Percentiles rank a stretch among this genome's conserved stretches.
Conservation (phyloP, 1,140 invertebrate genomes). For the Drosophila insularis region DNA sequence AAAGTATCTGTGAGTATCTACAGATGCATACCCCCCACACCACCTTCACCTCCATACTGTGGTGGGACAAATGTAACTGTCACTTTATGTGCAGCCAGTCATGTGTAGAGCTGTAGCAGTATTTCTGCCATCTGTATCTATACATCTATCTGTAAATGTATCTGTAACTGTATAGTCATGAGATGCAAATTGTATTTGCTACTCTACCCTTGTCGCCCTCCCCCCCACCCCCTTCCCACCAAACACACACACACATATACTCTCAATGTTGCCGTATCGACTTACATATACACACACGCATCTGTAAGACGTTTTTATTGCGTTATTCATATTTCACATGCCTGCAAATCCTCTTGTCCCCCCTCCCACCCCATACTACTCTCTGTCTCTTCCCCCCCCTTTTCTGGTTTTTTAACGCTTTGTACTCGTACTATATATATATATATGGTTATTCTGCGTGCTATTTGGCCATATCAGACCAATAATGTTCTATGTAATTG, state of each 20-base stretch:
- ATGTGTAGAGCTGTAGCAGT: conserved; percentile 28
- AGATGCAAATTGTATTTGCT: conserved; percentile 46
- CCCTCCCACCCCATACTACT: no score
- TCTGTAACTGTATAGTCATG: conserved; percentile 7
- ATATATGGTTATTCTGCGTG: conserved; percentile 9
- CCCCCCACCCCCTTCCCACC: no score
- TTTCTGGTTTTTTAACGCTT: neutral
- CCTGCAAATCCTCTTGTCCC: neutral
- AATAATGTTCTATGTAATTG: conserved; percentile 4
- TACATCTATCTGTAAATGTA: conserved; percentile 6
- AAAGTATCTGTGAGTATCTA: conserved; percentile 57
- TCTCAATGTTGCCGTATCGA: conserved; percentile 11
- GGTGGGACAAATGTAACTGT: conserved; percentile 58
- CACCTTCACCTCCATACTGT: conserved; percentile 4
- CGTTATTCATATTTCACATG: conserved; percentile 70
- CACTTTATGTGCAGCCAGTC: conserved; percentile 60
- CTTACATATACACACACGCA: conserved; percentile 11
- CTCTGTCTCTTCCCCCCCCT: no score
- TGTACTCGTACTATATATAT: neutral
- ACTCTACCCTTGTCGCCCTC: neutral
- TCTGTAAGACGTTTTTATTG: conserved; percentile 60
- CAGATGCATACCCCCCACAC: no score
- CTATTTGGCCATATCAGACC: conserved; percentile 2
- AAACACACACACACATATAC: neutral
- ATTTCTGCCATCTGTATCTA: conserved; percentile 3